These are phyloP conservation scores for Tachuris rubrigastra DNA, from an alignment of 2,113 vertebrate species.

Conservation along the genomic window DNA sequence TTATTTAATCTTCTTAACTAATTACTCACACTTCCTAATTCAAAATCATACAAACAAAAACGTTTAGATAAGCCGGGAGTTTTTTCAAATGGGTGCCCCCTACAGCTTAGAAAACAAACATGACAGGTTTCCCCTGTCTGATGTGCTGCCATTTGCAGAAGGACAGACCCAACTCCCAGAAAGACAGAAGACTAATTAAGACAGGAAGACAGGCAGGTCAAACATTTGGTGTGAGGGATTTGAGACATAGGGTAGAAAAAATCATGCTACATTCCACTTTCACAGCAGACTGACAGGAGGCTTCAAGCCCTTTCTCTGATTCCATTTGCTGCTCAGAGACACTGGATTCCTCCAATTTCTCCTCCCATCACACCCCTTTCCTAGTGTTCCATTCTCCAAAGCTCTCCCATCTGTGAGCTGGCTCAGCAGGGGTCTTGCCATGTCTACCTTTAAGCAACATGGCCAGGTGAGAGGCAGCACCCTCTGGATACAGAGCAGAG, in stretches of 20 bases:
- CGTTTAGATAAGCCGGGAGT: slow-evolving; percentile 70
- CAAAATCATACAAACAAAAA: slow-evolving; percentile 80
- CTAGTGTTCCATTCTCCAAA: not conserved
- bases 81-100: slow-evolving; percentile 75
- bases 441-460: not conserved
- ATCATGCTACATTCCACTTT: slow-evolving; percentile 65
- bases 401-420: not conserved
- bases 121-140: slow-evolving; percentile 62
- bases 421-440: accelerated
- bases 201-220: slow-evolving; percentile 71
- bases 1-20: slow-evolving; percentile 77
- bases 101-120: slow-evolving; percentile 79
- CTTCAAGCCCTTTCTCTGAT: slow-evolving; percentile 8
- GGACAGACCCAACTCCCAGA: slow-evolving; percentile 66
- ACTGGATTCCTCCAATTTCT: not conserved
- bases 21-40: slow-evolving; percentile 79
- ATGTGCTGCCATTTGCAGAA: slow-evolving; percentile 77
- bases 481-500: not conserved
- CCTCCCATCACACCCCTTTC: not conserved
- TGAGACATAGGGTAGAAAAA: slow-evolving; percentile 68
- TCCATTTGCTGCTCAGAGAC: slow-evolving; percentile 1
- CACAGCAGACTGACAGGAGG: slow-evolving; percentile 40
- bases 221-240: slow-evolving; percentile 72
- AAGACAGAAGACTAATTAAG: slow-evolving; percentile 74
- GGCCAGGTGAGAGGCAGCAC: not conserved